Percentiles rank a stretch among this genome's conserved stretches.
These are phyloP conservation scores for Atractosteus spatula DNA, from an alignment of 2,113 vertebrate species.

Conservation along the genomic window DNA sequence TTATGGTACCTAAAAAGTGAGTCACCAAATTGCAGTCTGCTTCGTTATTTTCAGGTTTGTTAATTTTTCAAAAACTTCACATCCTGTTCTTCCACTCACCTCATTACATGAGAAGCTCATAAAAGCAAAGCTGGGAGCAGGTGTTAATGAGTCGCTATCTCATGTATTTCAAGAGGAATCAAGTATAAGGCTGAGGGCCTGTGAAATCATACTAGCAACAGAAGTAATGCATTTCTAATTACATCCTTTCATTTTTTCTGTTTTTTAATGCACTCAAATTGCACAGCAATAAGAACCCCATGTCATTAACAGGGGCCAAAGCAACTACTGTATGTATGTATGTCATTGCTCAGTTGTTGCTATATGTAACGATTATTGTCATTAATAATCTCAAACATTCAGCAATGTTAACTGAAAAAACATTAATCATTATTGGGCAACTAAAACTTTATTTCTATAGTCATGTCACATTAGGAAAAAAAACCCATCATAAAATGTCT, in stretches of 20 bases:
- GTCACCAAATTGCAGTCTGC: slow-evolving; percentile 2
- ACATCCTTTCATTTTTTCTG: neutral
- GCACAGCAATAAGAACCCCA: neutral
- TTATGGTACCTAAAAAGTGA: neutral
- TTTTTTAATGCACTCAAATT: neutral
- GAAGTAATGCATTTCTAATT: neutral
- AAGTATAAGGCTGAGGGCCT: neutral
- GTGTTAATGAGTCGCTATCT: neutral
- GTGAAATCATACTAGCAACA: neutral
- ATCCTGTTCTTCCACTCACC: neutral
- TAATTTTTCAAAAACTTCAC: slow-evolving; percentile 1
- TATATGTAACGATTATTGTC: too few species aligned
- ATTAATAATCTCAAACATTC: too few species aligned
- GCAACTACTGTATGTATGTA: too few species aligned
- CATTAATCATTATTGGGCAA: too few species aligned
- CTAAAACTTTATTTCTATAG: too few species aligned
- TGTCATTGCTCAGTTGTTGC: too few species aligned
- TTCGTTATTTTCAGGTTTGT: neutral
- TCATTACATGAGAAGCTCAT: neutral
- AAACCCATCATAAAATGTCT: too few species aligned
- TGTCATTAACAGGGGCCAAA: too few species aligned
- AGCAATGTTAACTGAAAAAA: too few species aligned
- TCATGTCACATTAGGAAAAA: too few species aligned
- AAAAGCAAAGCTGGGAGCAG: neutral
- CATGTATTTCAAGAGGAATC: neutral